Evolutionary conservation across 2,888 invertebrate species (phyloP).

Genomic region (Laspeyria flexula): DNA sequence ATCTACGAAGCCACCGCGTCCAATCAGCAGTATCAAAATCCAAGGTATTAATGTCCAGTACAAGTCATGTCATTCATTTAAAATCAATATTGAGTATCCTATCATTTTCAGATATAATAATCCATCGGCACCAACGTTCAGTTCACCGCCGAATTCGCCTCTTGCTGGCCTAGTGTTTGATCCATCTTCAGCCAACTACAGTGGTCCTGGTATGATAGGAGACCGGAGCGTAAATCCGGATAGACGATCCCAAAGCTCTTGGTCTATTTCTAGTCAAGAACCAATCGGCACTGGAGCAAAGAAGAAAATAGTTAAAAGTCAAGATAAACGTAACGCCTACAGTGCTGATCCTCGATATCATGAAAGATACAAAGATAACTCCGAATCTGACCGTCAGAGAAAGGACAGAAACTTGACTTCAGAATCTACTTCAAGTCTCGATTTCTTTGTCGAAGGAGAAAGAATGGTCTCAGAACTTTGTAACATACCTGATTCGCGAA

Average conservation of each 20-base stretch:
- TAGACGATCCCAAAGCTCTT: conserved; percentile 72
- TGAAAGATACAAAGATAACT: conserved; percentile 71
- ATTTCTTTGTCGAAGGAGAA: conserved; percentile 87
- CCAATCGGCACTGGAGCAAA: conserved; percentile 82
- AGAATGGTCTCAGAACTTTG: conserved; percentile 87
- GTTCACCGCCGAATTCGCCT: conserved; percentile 80
- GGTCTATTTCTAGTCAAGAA: conserved; percentile 74
- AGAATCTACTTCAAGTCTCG: conserved; percentile 85
- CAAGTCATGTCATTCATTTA: conserved; percentile 8
- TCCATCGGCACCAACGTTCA: conserved; percentile 74
- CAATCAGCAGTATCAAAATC: conserved; percentile 70
- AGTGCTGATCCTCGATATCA: conserved; percentile 70
- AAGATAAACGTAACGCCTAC: conserved; percentile 73
- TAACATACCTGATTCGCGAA: conserved; percentile 76
- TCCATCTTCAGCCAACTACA: conserved; percentile 74
- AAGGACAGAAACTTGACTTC: conserved; percentile 73
- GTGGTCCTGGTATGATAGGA: conserved; percentile 65
- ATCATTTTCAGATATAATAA: conserved; percentile 74
- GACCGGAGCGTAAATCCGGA: conserved; percentile 66
- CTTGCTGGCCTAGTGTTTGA: conserved; percentile 78
- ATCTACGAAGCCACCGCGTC: conserved; percentile 73
- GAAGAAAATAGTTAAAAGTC: conserved; percentile 80
- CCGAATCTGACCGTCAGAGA: conserved; percentile 69
- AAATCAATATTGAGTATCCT: conserved; percentile 35
- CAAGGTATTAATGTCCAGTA: conserved; percentile 58